These are phyloP conservation scores for Pseudorectes ferrugineus DNA, from an alignment of 2,113 vertebrate genomes.

Conservation along the genomic window DNA sequence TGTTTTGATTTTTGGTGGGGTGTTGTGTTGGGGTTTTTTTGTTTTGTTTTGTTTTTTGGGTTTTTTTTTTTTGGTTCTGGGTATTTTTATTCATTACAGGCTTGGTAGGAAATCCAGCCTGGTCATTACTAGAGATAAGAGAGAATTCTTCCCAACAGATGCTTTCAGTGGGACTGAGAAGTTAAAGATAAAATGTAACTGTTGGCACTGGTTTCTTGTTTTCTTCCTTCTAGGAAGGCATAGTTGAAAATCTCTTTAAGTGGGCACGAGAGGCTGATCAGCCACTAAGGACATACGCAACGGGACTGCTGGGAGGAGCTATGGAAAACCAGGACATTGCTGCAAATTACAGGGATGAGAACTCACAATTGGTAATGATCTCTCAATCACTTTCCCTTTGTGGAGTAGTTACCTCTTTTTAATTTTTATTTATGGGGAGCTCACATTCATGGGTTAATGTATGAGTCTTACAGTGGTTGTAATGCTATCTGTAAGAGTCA, in stretches of 20 bases:
- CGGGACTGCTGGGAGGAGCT: slow-evolving; percentile 92
- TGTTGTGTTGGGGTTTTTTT: not conserved
- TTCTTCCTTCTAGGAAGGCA: slow-evolving; percentile 85
- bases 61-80: not conserved
- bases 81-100: not conserved
- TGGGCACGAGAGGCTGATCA: slow-evolving; percentile 96
- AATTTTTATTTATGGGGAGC: not conserved
- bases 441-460: not conserved
- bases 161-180: not conserved
- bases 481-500: not conserved
- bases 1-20: too few relatives aligned
- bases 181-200: not conserved
- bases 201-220: not conserved
- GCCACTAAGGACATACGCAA: slow-evolving; percentile 92
- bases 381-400: not conserved
- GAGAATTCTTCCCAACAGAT: not conserved
- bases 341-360: slow-evolving; percentile 98
- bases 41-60: too few relatives aligned
- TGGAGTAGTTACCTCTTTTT: not conserved
- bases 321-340: slow-evolving; percentile 99
- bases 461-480: not conserved
- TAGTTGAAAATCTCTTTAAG: slow-evolving; percentile 96
- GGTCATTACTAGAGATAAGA: not conserved
- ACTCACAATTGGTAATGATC: slow-evolving; percentile 87
- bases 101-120: not conserved